A percentile compares a stretch with the other conserved stretches of the same genome.
Evolutionary conservation across 64 coral and sea anemone genomes (phyloP).

Genomic region (Pocillopora verrucosa): DNA sequence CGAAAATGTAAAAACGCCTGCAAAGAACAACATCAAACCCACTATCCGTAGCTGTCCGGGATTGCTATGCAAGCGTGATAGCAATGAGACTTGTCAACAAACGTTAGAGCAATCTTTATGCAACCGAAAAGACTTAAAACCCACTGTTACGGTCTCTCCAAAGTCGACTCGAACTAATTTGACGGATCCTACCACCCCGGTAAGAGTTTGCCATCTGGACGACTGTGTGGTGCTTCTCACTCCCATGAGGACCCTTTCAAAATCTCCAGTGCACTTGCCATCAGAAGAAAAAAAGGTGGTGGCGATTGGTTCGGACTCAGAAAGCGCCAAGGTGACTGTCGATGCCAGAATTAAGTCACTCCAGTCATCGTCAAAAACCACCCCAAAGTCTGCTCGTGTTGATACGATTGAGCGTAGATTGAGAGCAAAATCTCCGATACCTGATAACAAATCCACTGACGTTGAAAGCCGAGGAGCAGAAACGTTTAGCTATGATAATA

Average conservation of each 20-base stretch:
- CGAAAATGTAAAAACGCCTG: neutral
- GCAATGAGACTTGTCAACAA: neutral
- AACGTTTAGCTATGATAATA: neutral
- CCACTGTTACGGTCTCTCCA: neutral
- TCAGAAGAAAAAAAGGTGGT: neutral
- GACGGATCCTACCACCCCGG: neutral
- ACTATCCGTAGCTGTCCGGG: neutral
- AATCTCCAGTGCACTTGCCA: neutral
- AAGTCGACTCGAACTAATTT: neutral
- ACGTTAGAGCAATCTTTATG: neutral
- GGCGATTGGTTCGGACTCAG: neutral
- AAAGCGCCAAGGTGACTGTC: neutral
- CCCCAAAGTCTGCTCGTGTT: neutral
- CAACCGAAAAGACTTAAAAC: neutral
- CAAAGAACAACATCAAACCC: neutral
- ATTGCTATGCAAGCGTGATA: neutral
- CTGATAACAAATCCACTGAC: neutral
- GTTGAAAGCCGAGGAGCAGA: neutral
- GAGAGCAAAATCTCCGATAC: neutral
- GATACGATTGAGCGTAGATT: neutral
- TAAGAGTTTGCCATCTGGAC: neutral
- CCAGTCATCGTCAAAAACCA: neutral
- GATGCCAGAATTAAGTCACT: neutral
- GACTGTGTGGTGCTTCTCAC: conserved; percentile 30
- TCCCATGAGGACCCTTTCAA: neutral